Evolutionary conservation across 2,113 vertebrate genomes (phyloP).

Genomic region (Pterocles gutturalis): DNA sequence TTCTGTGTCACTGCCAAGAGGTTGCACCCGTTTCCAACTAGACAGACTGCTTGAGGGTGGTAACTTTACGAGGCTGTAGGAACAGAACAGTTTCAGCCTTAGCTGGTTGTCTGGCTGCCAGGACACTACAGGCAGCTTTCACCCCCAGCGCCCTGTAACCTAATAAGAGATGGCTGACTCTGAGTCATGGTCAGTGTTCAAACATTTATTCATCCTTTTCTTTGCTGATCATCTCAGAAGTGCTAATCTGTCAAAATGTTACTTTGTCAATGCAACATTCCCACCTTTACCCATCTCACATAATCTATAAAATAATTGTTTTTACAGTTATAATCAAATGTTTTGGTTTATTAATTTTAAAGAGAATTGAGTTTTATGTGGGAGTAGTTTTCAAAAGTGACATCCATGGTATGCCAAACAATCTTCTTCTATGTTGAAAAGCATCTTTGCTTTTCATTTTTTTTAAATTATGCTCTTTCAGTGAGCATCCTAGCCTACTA

Average conservation of each 20-base stretch:
- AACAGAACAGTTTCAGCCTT: neutral
- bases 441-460: neutral
- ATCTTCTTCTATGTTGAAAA: neutral
- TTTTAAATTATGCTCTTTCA: neutral
- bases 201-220: neutral
- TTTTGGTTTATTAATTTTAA: neutral
- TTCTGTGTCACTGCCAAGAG: neutral
- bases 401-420: neutral
- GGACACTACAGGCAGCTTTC: neutral
- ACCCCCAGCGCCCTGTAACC: neutral
- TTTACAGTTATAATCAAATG: neutral
- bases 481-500: neutral
- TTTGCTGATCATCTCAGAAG: neutral
- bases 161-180: neutral
- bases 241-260: neutral
- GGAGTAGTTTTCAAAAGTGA: neutral
- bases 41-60: neutral
- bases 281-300: neutral
- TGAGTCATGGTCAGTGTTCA: neutral
- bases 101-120: neutral
- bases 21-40: neutral
- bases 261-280: neutral
- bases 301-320: neutral
- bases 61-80: slow-evolving; percentile 36
- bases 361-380: neutral